A percentile compares a stretch with the other conserved stretches of the same genome.
Evolutionary conservation across 2,113 vertebrate species (phyloP).

Genomic region (Alosa alosa): DNA sequence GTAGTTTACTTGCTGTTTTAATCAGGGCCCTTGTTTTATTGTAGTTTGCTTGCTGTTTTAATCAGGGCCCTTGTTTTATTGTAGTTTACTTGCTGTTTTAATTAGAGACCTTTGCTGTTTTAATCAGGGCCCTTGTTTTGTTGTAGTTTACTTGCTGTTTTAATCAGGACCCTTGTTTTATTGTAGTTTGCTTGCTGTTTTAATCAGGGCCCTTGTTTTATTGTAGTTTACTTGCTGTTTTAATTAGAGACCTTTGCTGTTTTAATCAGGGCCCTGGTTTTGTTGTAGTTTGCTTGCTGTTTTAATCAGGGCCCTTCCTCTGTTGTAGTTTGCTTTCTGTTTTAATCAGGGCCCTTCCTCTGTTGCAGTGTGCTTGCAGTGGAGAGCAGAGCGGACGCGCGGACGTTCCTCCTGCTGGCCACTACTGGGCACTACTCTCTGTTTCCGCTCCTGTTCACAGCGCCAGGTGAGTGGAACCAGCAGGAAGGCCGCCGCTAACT

Average conservation of each 20-base stretch:
- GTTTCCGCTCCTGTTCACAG: constrained; percentile 89
- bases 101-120: too few relatives aligned
- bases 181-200: constrained; percentile 87
- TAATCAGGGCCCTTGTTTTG: too few relatives aligned
- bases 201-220: neutral
- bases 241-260: too few relatives aligned
- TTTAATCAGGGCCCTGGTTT: too few relatives aligned
- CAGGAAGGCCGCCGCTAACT: neutral
- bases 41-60: constrained; percentile 85
- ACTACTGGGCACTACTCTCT: constrained; percentile 90
- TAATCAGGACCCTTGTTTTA: neutral
- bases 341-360: neutral
- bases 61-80: constrained; percentile 21
- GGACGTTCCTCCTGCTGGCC: constrained; percentile 84
- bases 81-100: constrained; percentile 82
- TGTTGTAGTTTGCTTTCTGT: constrained; percentile 83
- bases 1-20: too few relatives aligned
- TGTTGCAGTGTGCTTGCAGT: constrained; percentile 84
- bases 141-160: too few relatives aligned
- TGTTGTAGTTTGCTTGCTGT: too few relatives aligned
- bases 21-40: constrained; percentile 20
- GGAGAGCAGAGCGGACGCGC: constrained; percentile 84
- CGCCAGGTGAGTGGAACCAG: constrained; percentile 75
- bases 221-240: constrained; percentile 84
- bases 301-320: neutral